Conservation (phyloP, 2,113 vertebrate genomes). For the Cyprinus carpio region DNA sequence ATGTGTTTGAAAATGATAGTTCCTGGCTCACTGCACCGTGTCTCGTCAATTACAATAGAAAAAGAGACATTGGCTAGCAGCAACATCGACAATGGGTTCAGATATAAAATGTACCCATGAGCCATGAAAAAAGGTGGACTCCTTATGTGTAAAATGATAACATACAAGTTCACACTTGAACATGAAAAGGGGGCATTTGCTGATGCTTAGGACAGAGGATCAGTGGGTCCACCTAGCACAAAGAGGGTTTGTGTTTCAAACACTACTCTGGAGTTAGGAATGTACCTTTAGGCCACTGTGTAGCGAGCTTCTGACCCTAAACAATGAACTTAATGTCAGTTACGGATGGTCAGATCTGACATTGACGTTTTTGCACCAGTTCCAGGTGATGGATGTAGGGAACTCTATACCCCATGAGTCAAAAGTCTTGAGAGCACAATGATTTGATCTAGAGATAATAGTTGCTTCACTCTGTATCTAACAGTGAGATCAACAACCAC, state of each 20-base stretch:
- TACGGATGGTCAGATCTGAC: constrained; percentile 81
- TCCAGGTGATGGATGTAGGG: constrained; percentile 87
- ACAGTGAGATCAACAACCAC: not conserved
- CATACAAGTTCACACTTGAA: constrained; percentile 83
- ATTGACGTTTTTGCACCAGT: constrained; percentile 74
- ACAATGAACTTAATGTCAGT: constrained; percentile 88
- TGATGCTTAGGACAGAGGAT: constrained; percentile 72
- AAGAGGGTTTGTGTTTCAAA: constrained; percentile 82
- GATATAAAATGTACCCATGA: constrained; percentile 41
- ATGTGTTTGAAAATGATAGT: constrained; percentile 51
- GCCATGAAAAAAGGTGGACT: constrained; percentile 33
- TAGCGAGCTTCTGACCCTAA: constrained; percentile 74
- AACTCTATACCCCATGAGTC: constrained; percentile 84
- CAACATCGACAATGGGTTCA: not conserved
- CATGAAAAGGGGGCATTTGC: constrained; percentile 59
- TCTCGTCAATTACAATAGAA: constrained; percentile 36
- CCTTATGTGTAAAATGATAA: constrained; percentile 74
- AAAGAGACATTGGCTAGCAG: constrained; percentile 28
- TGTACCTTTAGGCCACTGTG: constrained; percentile 85
- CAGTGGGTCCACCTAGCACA: constrained; percentile 60
- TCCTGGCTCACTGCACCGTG: constrained; percentile 33
- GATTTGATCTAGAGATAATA: not conserved
- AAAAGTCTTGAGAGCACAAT: constrained; percentile 57
- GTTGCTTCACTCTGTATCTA: not conserved
- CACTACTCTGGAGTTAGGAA: constrained; percentile 78